These are phyloP conservation scores for Achatina immaculata DNA, from an alignment of 1,140 invertebrate genomes.

Conservation along the genomic window DNA sequence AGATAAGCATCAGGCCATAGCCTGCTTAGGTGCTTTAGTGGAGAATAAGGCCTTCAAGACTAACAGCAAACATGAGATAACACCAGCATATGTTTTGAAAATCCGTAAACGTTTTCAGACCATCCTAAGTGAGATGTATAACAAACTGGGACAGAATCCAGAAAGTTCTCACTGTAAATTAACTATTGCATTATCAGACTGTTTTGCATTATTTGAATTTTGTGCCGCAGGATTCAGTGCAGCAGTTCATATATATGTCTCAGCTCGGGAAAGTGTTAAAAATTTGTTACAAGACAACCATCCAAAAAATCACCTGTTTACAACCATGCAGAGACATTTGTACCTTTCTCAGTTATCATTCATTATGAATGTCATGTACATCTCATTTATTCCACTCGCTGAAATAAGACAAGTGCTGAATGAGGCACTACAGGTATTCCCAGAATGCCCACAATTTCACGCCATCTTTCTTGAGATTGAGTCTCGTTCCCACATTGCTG, in stretches of 20 bases:
- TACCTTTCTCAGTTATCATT: constrained; percentile 32
- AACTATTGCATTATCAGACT: constrained; percentile 44
- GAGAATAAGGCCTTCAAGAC: constrained; percentile 48
- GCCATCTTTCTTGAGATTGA: constrained; percentile 56
- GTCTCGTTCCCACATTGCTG: constrained; percentile 49
- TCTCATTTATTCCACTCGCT: constrained; percentile 42
- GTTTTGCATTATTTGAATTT: constrained; percentile 67
- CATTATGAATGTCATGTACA: constrained; percentile 52
- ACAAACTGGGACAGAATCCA: not conserved
- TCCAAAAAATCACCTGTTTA: not conserved
- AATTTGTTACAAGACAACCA: not conserved
- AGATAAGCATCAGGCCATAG: constrained; percentile 36
- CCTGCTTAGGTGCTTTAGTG: constrained; percentile 35
- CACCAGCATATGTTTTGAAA: constrained; percentile 22
- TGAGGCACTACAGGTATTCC: constrained; percentile 54
- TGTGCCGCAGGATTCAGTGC: constrained; percentile 55
- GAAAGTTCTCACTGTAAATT: not conserved
- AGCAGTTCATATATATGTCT: constrained; percentile 50
- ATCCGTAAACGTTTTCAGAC: constrained; percentile 32
- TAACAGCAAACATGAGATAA: constrained; percentile 26
- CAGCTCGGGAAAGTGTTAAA: constrained; percentile 20
- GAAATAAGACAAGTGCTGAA: constrained; percentile 49
- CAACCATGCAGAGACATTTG: not conserved
- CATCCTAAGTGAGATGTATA: not conserved
- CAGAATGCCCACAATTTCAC: constrained; percentile 54